Evolutionary conservation across 2,797 vertebrate genomes (phyloP).

Genomic region (Catamblyrhynchus diadema): DNA sequence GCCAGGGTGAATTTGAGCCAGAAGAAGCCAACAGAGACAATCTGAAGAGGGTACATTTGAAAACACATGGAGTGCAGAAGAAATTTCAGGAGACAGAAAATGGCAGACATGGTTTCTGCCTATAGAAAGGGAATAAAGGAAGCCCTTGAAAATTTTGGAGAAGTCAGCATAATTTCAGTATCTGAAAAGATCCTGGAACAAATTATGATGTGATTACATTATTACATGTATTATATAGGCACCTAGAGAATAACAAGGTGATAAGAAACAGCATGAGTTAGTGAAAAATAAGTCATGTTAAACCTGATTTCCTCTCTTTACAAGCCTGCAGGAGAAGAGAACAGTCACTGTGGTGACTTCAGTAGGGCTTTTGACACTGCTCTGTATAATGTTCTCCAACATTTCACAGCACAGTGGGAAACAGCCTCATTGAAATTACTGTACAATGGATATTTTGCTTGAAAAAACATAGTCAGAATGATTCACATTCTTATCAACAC

Average conservation of each 20-base stretch:
- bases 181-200: background rate
- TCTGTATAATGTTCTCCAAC: background rate
- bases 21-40: background rate
- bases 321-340: background rate
- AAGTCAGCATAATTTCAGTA: background rate
- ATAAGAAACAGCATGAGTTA: background rate
- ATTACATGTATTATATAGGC: background rate
- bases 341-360: background rate
- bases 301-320: background rate
- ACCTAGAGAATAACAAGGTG: background rate
- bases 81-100: background rate
- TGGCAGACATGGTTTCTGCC: fast-evolving
- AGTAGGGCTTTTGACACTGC: background rate
- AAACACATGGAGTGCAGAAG: background rate
- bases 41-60: background rate
- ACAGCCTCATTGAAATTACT: background rate
- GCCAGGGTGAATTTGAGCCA: background rate
- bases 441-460: background rate
- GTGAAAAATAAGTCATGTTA: background rate
- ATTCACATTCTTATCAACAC: slow-evolving; percentile 25
- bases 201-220: background rate
- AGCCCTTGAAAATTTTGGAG: background rate
- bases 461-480: background rate
- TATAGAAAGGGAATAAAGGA: background rate
- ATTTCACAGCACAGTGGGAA: background rate